phyloP scores from a whole-genome alignment of 2,113 vertebrate genomes.

The Cephalophus harveyi region DNA sequence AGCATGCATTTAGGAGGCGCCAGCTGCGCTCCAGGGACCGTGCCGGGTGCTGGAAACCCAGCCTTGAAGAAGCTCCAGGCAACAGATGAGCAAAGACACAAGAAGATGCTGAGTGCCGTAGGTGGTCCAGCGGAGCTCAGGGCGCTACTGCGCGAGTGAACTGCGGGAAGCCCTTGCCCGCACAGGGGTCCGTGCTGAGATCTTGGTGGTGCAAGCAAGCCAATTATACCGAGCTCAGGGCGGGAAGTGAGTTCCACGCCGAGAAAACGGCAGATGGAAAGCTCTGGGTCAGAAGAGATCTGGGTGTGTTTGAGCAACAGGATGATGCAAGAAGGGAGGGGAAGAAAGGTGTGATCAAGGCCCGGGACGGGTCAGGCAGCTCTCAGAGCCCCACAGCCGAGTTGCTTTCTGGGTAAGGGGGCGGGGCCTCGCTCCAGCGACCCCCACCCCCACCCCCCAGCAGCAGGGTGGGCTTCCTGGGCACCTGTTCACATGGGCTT shows the following conservation, averaged over 20 bases:
- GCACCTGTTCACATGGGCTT: not conserved
- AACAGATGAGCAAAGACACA: not conserved
- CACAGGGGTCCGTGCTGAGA: fast-evolving
- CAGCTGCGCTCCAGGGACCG: not conserved
- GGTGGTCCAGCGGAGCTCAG: not conserved
- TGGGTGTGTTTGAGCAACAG: not conserved
- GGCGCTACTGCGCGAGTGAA: too few species aligned
- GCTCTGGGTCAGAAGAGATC: not conserved
- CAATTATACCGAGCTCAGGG: fast-evolving
- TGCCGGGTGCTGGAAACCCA: not conserved
- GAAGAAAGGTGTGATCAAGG: too few species aligned
- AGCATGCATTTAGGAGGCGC: not conserved
- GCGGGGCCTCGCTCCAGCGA: not conserved
- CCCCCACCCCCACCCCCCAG: fast-evolving
- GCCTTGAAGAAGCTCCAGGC: not conserved
- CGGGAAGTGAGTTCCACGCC: not conserved
- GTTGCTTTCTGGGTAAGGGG: not conserved
- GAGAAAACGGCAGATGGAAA: not conserved
- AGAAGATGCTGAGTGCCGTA: not conserved
- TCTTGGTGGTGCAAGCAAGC: not conserved
- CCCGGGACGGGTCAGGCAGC: fast-evolving
- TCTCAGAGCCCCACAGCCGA: not conserved
- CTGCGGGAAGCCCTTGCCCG: fast-evolving
- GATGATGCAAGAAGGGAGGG: not conserved
- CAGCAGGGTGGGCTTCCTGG: not conserved